A percentile compares a stretch with the other conserved stretches of the same genome.
Conservation (phyloP, 1,140 invertebrate genomes). For the Drosophila bocqueti region DNA sequence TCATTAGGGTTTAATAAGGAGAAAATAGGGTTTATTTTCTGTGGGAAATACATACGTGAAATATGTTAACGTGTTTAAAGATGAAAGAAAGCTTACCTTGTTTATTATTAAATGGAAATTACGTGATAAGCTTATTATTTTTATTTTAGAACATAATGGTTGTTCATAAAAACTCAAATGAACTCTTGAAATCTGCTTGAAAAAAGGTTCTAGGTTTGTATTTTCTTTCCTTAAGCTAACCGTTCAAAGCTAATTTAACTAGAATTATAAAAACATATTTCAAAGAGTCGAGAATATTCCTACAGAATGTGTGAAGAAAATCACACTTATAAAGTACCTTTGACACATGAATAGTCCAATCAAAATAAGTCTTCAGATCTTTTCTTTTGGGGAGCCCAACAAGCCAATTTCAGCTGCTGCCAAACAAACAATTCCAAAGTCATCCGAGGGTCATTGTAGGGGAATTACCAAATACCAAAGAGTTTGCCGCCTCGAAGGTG, state of each 20-base stretch:
- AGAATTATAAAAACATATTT: background rate
- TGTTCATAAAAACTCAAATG: too few relatives aligned
- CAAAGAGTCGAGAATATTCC: background rate
- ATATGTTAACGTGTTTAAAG: background rate
- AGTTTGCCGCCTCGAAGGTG: conserved; percentile 51
- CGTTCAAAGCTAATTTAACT: background rate
- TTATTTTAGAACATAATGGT: too few relatives aligned
- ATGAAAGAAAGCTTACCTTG: background rate
- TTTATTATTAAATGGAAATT: background rate
- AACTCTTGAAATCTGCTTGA: too few relatives aligned
- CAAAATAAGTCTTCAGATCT: conserved; percentile 38
- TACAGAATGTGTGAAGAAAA: conserved; percentile 1
- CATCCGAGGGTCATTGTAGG: conserved; percentile 65
- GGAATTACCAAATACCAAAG: conserved; percentile 58
- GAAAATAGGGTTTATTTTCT: background rate
- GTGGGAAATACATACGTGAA: conserved; percentile 15
- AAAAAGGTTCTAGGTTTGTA: too few relatives aligned
- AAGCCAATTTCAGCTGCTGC: conserved; percentile 52
- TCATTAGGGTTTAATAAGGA: conserved; percentile 29
- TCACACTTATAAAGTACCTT: conserved; percentile 12
- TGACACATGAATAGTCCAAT: conserved; percentile 35
- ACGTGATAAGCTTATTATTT: background rate
- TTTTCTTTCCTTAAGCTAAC: background rate
- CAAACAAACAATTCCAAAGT: conserved; percentile 69
- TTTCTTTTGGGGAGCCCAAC: conserved; percentile 14